Evolutionary conservation across 64 coral and sea anemone genomes (phyloP).

Genomic region (Montipora cactus): DNA sequence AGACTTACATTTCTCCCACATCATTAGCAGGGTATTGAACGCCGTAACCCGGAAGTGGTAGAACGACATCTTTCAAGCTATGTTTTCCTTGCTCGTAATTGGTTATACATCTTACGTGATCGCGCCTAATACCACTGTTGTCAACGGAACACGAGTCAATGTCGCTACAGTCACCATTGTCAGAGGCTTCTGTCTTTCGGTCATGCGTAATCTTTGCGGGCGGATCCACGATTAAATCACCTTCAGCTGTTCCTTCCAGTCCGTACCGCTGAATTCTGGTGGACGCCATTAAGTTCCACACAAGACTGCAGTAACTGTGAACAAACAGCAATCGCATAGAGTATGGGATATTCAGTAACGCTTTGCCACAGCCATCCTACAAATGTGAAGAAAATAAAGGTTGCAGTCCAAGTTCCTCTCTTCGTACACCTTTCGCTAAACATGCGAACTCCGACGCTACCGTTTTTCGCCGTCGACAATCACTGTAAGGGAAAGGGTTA

Average conservation of each 20-base stretch:
- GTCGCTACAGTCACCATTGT: not conserved
- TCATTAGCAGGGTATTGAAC: constrained; percentile 75
- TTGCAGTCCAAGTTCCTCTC: too few relatives aligned
- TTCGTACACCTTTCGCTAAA: too few relatives aligned
- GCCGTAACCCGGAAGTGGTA: constrained; percentile 79
- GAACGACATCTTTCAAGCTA: constrained; percentile 71
- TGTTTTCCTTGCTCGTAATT: constrained; percentile 60
- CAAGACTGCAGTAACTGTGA: constrained; percentile 83
- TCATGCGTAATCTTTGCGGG: not conserved
- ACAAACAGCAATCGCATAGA: constrained; percentile 79
- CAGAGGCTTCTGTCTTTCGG: not conserved
- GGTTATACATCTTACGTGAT: constrained; percentile 26
- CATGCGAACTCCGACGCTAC: too few relatives aligned
- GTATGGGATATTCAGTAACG: constrained; percentile 84
- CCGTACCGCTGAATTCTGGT: constrained; percentile 48
- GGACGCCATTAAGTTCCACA: constrained; percentile 83
- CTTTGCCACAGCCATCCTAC: constrained; percentile 90
- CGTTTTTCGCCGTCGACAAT: too few relatives aligned
- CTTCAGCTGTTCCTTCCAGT: constrained; percentile 11
- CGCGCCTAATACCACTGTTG: not conserved
- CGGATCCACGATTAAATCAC: constrained; percentile 34
- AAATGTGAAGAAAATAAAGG: not conserved
- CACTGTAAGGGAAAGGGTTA: too few relatives aligned
- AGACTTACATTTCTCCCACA: constrained; percentile 57
- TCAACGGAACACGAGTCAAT: not conserved